phyloP scores from a whole-genome alignment of 2,888 invertebrate species.

The Calameuta idolon region DNA sequence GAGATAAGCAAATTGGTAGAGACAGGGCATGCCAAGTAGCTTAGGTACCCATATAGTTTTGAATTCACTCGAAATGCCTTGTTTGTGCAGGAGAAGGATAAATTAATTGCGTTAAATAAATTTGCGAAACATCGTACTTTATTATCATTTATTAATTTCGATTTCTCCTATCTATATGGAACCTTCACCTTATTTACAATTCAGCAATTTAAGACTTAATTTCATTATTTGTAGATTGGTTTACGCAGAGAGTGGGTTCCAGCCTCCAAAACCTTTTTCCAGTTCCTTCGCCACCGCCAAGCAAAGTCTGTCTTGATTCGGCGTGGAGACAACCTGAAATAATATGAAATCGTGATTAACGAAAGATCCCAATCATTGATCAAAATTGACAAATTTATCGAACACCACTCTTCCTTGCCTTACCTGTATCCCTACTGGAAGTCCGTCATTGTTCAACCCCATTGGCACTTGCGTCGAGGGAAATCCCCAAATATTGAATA shows the following conservation, averaged over 20 bases:
- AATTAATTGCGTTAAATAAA: constrained; percentile 2
- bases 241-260: constrained; percentile 72
- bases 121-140: background rate
- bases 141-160: background rate
- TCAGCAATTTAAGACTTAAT: background rate
- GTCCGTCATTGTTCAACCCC: constrained; percentile 73
- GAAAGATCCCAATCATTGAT: background rate
- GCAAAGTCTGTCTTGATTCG: constrained; percentile 82
- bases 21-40: background rate
- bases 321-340: constrained; percentile 77
- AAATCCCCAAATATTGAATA: constrained; percentile 79
- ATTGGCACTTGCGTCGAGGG: constrained; percentile 83
- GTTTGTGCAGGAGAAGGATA: background rate
- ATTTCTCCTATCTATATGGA: background rate
- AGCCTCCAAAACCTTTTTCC: constrained; percentile 85
- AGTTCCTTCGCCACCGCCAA: constrained; percentile 84
- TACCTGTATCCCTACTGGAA: constrained; percentile 85
- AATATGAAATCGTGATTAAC: constrained; percentile 15
- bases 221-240: background rate
- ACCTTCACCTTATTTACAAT: background rate
- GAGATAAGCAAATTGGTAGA: background rate
- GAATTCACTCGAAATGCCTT: background rate
- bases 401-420: constrained; percentile 1
- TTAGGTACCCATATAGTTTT: background rate
- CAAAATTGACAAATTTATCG: background rate